A percentile compares a stretch with the other conserved stretches of the same genome.
Conservation (phyloP, 2,113 vertebrate genomes). For the Ciconia stormi region DNA sequence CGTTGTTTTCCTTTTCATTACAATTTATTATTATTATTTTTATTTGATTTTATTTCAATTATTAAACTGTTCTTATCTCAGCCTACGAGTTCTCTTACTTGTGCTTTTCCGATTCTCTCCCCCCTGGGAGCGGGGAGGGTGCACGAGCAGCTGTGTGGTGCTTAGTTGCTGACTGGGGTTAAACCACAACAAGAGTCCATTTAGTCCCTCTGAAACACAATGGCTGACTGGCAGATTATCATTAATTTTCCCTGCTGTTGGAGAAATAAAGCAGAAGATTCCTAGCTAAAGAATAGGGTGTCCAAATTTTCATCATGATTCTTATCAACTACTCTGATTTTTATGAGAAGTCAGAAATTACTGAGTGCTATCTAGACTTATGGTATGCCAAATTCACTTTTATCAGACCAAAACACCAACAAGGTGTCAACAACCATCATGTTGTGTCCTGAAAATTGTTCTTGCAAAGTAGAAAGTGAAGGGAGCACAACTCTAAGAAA, state of each 20-base stretch:
- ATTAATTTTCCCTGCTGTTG: neutral
- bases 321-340: neutral
- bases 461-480: neutral
- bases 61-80: too few relatives aligned
- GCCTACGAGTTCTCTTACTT: too few relatives aligned
- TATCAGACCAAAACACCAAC: neutral
- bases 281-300: neutral
- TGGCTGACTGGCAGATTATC: neutral
- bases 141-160: too few relatives aligned
- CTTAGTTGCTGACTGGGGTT: too few relatives aligned
- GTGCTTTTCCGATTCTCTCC: too few relatives aligned
- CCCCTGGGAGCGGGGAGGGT: too few relatives aligned
- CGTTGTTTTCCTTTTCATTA: too few relatives aligned
- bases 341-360: neutral
- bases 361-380: neutral
- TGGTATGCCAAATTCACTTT: neutral
- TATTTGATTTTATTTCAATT: too few relatives aligned
- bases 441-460: neutral
- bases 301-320: neutral
- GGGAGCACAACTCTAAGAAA: neutral
- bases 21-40: too few relatives aligned
- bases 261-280: neutral
- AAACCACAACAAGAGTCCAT: neutral
- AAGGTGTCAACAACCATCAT: neutral
- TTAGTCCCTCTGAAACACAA: neutral